Percentiles rank a stretch among this genome's conserved stretches.
Conservation (phyloP, 2,888 invertebrate genomes). For the Nebria brevicollis region DNA sequence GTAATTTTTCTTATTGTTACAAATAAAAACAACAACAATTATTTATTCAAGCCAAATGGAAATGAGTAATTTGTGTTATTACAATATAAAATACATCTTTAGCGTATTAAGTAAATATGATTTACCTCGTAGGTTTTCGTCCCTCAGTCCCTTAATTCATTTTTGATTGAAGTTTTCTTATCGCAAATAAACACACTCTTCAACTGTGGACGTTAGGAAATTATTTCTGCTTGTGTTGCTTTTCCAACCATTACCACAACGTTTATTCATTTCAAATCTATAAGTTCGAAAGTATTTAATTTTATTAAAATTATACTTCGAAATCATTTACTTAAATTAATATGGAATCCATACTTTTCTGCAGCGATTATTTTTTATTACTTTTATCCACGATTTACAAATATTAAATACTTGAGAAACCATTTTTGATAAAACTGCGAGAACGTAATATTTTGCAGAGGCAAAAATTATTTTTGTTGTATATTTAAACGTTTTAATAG, state of each 20-base stretch:
- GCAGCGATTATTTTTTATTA: too few species aligned
- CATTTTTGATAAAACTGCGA: too few species aligned
- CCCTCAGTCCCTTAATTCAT: not conserved
- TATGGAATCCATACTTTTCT: too few species aligned
- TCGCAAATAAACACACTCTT: not conserved
- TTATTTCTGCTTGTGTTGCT: not conserved
- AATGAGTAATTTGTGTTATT: not conserved
- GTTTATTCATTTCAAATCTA: not conserved
- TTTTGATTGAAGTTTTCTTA: not conserved
- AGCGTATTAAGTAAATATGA: not conserved
- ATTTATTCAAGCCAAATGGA: not conserved
- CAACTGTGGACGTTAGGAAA: not conserved
- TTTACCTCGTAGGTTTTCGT: not conserved
- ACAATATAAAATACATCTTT: not conserved
- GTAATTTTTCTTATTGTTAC: not conserved
- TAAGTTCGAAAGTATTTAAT: too few species aligned
- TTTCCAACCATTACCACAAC: not conserved
- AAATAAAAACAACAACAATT: not conserved
- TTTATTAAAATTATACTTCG: too few species aligned
- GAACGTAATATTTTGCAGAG: too few species aligned
- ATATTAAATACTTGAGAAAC: too few species aligned
- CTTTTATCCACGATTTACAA: too few species aligned
- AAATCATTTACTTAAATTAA: too few species aligned
- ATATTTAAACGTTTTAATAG: too few species aligned
- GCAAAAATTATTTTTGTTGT: too few species aligned